phyloP scores from a whole-genome alignment of 2,888 invertebrate species.

The Omphaloscelis lunosa region DNA sequence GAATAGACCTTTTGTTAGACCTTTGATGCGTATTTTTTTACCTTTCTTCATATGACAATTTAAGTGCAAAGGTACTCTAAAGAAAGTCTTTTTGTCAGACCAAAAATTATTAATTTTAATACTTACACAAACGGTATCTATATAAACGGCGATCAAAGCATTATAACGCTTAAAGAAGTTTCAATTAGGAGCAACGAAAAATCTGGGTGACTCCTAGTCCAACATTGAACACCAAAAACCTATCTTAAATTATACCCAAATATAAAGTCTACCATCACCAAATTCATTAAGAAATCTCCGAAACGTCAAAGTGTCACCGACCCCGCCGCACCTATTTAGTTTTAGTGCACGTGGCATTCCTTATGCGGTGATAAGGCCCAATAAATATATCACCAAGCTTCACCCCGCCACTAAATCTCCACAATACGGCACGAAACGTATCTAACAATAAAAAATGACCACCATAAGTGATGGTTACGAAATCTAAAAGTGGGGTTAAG shows the following conservation, averaged over 20 bases:
- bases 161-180: background rate
- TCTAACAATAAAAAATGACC: constrained; percentile 87
- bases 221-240: background rate
- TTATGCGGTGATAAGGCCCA: constrained; percentile 84
- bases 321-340: constrained; percentile 69
- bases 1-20: background rate
- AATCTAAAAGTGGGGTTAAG: constrained; percentile 68
- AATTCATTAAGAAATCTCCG: constrained; percentile 43
- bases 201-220: background rate
- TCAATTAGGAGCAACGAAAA: background rate
- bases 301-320: constrained; percentile 60
- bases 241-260: background rate
- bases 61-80: no score
- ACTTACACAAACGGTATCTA: no score
- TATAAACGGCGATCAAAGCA: background rate
- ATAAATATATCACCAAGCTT: constrained; percentile 86
- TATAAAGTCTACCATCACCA: background rate
- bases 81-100: no score
- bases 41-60: no score
- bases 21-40: no score
- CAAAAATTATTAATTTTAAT: no score
- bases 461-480: constrained; percentile 83
- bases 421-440: constrained; percentile 80
- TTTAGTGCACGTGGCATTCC: constrained; percentile 74
- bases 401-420: constrained; percentile 81